Evolutionary conservation across 2,113 vertebrate genomes (phyloP), one percentile per base, ranked within the genome.

Genomic region (Cacatua alba): DNA sequence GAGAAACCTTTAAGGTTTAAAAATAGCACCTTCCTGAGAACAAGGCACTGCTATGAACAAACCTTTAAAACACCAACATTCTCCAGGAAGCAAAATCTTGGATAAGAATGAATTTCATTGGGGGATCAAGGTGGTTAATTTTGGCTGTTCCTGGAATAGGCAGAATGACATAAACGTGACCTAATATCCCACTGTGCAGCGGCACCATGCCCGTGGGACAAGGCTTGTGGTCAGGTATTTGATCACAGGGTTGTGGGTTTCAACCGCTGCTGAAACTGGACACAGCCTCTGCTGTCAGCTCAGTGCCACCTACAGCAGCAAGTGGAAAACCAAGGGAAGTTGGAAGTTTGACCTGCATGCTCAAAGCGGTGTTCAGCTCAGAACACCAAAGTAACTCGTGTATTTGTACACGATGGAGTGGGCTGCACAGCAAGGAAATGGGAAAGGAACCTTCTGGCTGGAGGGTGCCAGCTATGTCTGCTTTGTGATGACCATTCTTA

Each of bases 251-350:
- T 41, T 4, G 46, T 21, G 71, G 39, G 25, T 51, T 21, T 46
- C 53, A 25, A 1, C 82, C 8, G 2, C 60, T 4, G 55, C 69
- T 6, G 57, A 10, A 13, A 23, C 35, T 2, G 21, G 52, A 26
- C 46, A 2, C 51, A 2, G 59, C 65, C 64, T 93, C 46, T 1
- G 7, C 26, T 4, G 37, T 63, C 25, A 46, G 81, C 2, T 60
- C 92, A 82, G 77, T 95, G 95, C 88, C 94, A 94, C 92, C 96
- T 95, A 84, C 64, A 92, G 88, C 16, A 84, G 55, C 68, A 19
- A 68, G 28, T 0, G 2, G 53, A 72, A 53, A 79, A 35, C 2
- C 43, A 0, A 1, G 7, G 69, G 74, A 8, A 71, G 41, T 41
- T 41, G 41, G 41, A 13, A 41, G 41, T 41, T 41, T 41, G 41